Base-by-base conservation (phyloP, 2,113 vertebrate genomes). In the Garra rufa region DNA sequence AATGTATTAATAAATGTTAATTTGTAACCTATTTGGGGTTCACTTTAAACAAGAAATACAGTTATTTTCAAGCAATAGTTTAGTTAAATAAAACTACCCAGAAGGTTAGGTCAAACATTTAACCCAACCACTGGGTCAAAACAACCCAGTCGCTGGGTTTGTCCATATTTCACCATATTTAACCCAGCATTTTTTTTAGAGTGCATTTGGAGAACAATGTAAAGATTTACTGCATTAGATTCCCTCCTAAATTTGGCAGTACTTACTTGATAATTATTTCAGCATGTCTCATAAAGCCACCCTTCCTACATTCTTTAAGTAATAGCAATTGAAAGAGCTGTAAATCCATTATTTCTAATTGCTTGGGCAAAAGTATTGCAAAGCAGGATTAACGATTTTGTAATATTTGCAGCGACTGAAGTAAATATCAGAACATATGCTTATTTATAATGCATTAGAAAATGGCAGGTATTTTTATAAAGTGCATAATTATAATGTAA, bases 331-430 rank as follows among this genome's bases (percentile, higher is more conserved):
- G 17, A 76, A 57, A 76, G 17, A 10, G 8, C 21, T 78, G 34
- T 61, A 9, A 61, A 78, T 61, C 6, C 5, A 76, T 76, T 21
- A 55, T 76, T 76, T 76, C 17, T 55, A 38, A 76, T 76, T 76
- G 17, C 26, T 55, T 21, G 48, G 5, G 48, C 19, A 34, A 55
- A 34, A 38, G 28, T 10, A 61, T 26, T 78, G 6, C 28, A 24
- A 61, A 26, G 13, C 11, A 61, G 11, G 52, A 59, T 5, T 10
- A 55, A 55, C 2, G 10, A 17, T 34, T 11, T 76, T 15, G 8
- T 28, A 52, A 50, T 26, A 48, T 48, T 41, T 69, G 30, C 30
- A 28, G 14, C 26, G 30, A 17, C 28, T 15, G 6, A 65, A 65
- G 26, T 65, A 34, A 34, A 34, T 34, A 34, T 34, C 21, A 41